Conservation (phyloP, 2,797 vertebrate genomes). For the Cheracebus regulus region DNA sequence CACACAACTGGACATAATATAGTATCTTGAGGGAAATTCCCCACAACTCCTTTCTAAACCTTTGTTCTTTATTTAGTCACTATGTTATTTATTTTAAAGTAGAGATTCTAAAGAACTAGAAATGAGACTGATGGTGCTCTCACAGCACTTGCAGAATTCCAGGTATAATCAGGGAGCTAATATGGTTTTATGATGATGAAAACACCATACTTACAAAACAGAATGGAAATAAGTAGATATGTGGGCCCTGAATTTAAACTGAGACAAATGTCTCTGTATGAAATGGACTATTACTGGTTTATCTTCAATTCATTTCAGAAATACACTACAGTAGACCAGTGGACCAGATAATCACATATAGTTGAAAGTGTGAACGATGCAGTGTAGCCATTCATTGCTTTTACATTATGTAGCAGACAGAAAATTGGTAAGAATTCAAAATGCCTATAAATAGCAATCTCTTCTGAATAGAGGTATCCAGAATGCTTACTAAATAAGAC, state of each 20-base stretch:
- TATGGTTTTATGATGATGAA: slow-evolving; percentile 63
- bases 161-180: slow-evolving; percentile 61
- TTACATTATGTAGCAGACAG: slow-evolving; percentile 67
- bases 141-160: slow-evolving; percentile 44
- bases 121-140: neutral
- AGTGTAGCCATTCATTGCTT: slow-evolving; percentile 45
- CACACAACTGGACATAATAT: neutral
- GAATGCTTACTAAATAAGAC: slow-evolving; percentile 53
- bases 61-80: slow-evolving; percentile 1
- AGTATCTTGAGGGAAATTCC: neutral
- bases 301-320: slow-evolving; percentile 74
- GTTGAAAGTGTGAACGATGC: slow-evolving; percentile 52
- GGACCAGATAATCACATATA: slow-evolving; percentile 55
- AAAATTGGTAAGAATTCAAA: slow-evolving; percentile 70
- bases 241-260: slow-evolving; percentile 62
- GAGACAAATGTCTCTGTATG: slow-evolving; percentile 65
- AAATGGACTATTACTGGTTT: slow-evolving; percentile 76
- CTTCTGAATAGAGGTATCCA: slow-evolving; percentile 46
- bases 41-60: neutral
- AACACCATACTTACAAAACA: slow-evolving; percentile 55
- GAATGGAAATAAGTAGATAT: slow-evolving; percentile 71
- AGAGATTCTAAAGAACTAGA: neutral
- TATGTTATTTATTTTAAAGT: slow-evolving; percentile 29
- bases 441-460: slow-evolving; percentile 65
- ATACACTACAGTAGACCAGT: slow-evolving; percentile 63